These are phyloP conservation scores for Upupa epops DNA, from an alignment of 2,113 vertebrate species.

Conservation along the genomic window DNA sequence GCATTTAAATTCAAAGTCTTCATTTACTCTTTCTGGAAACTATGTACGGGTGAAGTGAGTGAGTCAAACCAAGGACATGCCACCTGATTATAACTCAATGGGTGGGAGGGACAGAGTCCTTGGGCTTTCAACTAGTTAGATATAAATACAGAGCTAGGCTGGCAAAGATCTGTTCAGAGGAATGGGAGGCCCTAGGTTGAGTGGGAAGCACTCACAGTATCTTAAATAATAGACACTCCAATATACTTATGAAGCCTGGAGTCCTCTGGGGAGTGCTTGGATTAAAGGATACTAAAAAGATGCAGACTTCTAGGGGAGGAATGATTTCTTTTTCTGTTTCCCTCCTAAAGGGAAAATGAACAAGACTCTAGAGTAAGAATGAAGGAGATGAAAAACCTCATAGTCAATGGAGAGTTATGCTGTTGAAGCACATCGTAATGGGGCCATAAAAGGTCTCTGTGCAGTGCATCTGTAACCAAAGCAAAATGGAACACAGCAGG, in stretches of 20 bases:
- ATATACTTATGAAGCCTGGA: neutral
- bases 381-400: neutral
- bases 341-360: neutral
- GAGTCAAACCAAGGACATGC: constrained; percentile 32
- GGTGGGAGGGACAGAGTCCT: constrained; percentile 41
- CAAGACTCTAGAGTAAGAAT: neutral
- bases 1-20: neutral
- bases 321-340: neutral
- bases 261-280: neutral
- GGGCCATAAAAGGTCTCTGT: neutral
- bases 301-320: neutral
- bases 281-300: neutral
- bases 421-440: neutral
- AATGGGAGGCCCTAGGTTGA: neutral
- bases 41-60: neutral
- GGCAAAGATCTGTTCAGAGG: neutral
- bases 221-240: neutral
- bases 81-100: constrained; percentile 11
- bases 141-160: constrained; percentile 27
- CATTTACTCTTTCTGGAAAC: neutral
- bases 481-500: neutral
- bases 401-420: neutral
- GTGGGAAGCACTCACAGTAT: neutral
- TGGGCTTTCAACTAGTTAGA: neutral
- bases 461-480: neutral